A percentile compares a stretch with the other conserved stretches of the same genome.
These are phyloP conservation scores for Vanessa tameamea DNA, from an alignment of 1,140 invertebrate genomes.

Conservation along the genomic window DNA sequence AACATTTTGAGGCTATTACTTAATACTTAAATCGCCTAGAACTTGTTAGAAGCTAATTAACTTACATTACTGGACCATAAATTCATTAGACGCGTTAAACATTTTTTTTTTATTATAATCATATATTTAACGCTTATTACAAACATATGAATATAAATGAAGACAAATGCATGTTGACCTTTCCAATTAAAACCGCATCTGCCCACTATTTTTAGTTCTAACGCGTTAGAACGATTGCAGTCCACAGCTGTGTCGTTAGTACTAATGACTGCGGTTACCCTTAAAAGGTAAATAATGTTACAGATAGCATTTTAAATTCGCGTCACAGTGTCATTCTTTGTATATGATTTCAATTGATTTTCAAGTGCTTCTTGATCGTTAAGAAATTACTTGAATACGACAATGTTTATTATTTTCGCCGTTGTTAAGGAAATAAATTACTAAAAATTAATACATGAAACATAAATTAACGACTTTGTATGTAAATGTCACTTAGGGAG, in stretches of 20 bases:
- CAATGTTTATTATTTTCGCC: too few relatives aligned
- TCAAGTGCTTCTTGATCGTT: neutral
- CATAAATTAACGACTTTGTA: too few relatives aligned
- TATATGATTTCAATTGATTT: conserved; percentile 6
- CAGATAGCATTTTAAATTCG: neutral
- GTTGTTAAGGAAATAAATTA: too few relatives aligned
- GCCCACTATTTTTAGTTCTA: conserved; percentile 38
- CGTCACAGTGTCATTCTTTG: neutral
- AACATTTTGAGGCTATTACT: too few relatives aligned
- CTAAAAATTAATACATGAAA: too few relatives aligned
- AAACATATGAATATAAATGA: conserved; percentile 30
- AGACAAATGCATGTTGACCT: conserved; percentile 21
- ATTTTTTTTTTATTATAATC: conserved; percentile 9
- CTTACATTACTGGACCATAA: neutral
- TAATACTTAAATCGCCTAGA: too few relatives aligned
- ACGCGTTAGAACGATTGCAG: conserved; percentile 34
- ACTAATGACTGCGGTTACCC: conserved; percentile 19
- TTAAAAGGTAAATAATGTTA: conserved; percentile 8
- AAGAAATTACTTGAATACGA: neutral
- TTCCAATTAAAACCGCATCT: conserved; percentile 28
- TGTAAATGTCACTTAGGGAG: too few relatives aligned
- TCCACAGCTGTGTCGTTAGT: conserved; percentile 18
- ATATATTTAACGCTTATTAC: conserved; percentile 17
- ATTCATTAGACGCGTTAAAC: neutral
- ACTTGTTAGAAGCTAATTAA: too few relatives aligned